Conservation (phyloP, 2,888 invertebrate species). For the Drosophila buzzatii region DNA sequence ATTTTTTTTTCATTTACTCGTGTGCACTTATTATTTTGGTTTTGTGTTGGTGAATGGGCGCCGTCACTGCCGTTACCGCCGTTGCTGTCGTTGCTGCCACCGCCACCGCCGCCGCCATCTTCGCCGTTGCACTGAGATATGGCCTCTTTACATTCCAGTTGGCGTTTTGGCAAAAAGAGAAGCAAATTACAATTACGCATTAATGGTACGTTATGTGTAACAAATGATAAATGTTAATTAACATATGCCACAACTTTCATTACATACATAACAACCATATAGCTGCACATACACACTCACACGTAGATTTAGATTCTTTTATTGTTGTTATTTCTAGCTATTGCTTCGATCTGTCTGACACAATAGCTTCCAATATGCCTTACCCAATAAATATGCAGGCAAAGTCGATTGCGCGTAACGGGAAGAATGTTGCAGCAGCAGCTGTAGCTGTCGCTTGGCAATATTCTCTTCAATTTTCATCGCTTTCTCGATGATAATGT, state of each 20-base stretch:
- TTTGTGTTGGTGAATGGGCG: constrained; percentile 34
- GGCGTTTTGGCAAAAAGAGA: constrained; percentile 85
- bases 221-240: constrained; percentile 44
- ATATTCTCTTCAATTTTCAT: constrained; percentile 33
- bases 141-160: constrained; percentile 84
- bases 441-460: constrained; percentile 26
- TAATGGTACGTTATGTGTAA: constrained; percentile 80
- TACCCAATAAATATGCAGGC: constrained; percentile 11
- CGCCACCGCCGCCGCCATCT: constrained; percentile 32
- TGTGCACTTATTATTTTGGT: constrained; percentile 26
- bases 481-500: background rate
- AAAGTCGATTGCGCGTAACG: constrained; percentile 61
- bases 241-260: constrained; percentile 28
- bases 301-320: constrained; percentile 3
- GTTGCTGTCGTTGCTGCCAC: background rate
- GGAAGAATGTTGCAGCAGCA: constrained; percentile 40
- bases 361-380: constrained; percentile 5
- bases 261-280: constrained; percentile 19
- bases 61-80: constrained; percentile 14
- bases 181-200: constrained; percentile 84
- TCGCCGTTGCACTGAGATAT: constrained; percentile 65
- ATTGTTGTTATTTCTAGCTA: constrained; percentile 34
- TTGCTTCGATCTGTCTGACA: constrained; percentile 1
- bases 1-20: constrained; percentile 36
- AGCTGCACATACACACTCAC: constrained; percentile 1